phyloP scores from a whole-genome alignment of 2,888 invertebrate species.

The Athrips mouffetella region DNA sequence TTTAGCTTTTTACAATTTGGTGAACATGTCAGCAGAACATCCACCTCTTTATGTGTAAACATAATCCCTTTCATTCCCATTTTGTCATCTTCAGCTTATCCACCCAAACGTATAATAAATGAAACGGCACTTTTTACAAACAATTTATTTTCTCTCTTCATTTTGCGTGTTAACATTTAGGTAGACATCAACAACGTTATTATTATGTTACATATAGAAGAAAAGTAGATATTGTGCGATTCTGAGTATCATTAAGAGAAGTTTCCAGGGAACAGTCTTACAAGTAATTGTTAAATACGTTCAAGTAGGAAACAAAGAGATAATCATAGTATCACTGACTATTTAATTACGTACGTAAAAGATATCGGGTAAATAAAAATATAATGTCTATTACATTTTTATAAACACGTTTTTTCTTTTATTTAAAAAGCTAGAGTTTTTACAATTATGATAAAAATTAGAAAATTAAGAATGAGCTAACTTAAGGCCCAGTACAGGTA shows the following conservation, averaged over 20 bases:
- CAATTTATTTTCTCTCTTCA: constrained; percentile 50
- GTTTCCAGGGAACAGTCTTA: constrained; percentile 60
- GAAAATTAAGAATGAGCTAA: constrained; percentile 10
- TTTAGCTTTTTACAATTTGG: not conserved
- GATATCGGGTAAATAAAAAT: no score
- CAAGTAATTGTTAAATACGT: constrained; percentile 30
- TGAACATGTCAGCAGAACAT: not conserved
- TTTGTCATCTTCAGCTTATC: not conserved
- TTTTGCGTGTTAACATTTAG: constrained; percentile 47
- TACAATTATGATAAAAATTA: constrained; percentile 1
- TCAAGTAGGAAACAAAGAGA: constrained; percentile 10
- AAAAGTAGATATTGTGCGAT: constrained; percentile 65
- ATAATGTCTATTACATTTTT: constrained; percentile 15
- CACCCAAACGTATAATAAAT: not conserved
- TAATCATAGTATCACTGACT: not conserved
- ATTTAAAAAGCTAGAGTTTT: constrained; percentile 10
- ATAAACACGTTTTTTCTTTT: constrained; percentile 13
- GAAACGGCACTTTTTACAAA: constrained; percentile 31
- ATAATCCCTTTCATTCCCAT: not conserved
- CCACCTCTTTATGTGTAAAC: not conserved
- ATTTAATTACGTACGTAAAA: no score
- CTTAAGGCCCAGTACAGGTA: constrained; percentile 12
- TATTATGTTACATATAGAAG: constrained; percentile 42
- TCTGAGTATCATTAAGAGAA: constrained; percentile 43
- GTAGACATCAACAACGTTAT: constrained; percentile 54